Evolutionary conservation across 2,888 invertebrate genomes (phyloP).

Genomic region (Cheilosia soror): DNA sequence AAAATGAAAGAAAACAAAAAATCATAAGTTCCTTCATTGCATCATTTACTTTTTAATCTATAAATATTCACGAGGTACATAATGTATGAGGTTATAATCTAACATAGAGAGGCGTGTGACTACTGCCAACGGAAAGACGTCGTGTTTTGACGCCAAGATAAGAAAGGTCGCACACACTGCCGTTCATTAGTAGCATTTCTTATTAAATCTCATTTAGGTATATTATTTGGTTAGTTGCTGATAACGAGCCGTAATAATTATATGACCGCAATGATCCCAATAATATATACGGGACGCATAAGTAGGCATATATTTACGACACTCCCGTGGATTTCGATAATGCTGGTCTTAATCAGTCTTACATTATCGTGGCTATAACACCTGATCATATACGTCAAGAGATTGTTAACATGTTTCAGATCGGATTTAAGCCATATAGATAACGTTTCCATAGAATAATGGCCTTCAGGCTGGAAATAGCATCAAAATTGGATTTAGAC

Average conservation of each 20-base stretch:
- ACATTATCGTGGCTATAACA: too few relatives aligned
- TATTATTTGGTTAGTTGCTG: neutral
- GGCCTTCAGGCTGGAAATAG: too few relatives aligned
- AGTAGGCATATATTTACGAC: too few relatives aligned
- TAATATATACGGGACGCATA: too few relatives aligned
- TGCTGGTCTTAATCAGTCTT: too few relatives aligned
- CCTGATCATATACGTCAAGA: too few relatives aligned
- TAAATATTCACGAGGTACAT: neutral
- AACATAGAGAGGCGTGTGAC: conserved; percentile 37
- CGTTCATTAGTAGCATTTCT: neutral
- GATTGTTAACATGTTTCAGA: too few relatives aligned
- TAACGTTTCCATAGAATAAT: too few relatives aligned
- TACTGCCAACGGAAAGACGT: neutral
- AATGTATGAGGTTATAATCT: conserved; percentile 4
- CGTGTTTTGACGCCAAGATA: conserved; percentile 17
- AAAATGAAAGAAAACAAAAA: neutral
- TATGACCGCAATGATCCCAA: too few relatives aligned
- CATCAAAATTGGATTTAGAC: too few relatives aligned
- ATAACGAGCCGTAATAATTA: neutral
- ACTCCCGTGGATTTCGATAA: too few relatives aligned
- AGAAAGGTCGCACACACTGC: conserved; percentile 20
- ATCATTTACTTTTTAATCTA: neutral
- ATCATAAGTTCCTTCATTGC: neutral
- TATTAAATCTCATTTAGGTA: neutral
- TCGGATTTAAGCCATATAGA: too few relatives aligned